Evolutionary conservation across 1,140 invertebrate genomes (phyloP).

Genomic region (Laodelphax striatellus): DNA sequence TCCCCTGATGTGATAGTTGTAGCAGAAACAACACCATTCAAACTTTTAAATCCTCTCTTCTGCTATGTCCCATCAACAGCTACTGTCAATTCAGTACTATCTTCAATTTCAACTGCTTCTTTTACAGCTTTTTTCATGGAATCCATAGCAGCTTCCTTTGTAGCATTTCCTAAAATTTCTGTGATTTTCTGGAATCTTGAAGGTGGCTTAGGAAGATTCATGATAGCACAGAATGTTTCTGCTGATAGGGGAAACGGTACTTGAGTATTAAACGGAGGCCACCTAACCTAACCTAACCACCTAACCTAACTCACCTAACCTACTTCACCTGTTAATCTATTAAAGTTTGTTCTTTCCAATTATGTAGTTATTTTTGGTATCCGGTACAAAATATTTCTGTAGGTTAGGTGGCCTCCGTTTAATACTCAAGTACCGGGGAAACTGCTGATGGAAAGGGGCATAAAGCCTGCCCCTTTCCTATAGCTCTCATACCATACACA

Average conservation of each 20-base stretch:
- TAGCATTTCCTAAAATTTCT: neutral
- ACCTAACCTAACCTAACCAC: too few relatives aligned
- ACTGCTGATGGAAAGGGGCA: too few relatives aligned
- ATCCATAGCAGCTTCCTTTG: neutral
- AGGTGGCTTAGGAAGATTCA: neutral
- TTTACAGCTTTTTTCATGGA: constrained; percentile 10
- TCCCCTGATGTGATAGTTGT: neutral
- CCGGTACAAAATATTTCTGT: too few relatives aligned
- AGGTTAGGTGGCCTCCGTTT: too few relatives aligned
- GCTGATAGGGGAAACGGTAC: too few relatives aligned
- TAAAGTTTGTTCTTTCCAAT: too few relatives aligned
- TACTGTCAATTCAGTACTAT: constrained; percentile 8
- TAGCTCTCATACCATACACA: neutral
- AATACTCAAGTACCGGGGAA: too few relatives aligned
- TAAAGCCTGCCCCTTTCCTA: neutral
- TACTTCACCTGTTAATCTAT: too few relatives aligned
- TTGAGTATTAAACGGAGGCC: too few relatives aligned
- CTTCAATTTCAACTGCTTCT: constrained; percentile 12
- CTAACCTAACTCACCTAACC: too few relatives aligned
- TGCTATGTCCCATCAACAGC: constrained; percentile 17
- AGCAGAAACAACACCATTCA: constrained; percentile 8
- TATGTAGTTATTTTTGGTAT: too few relatives aligned
- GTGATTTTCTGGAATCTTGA: neutral
- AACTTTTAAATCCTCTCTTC: constrained; percentile 12
- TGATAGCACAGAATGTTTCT: neutral